phyloP scores from a whole-genome alignment of 1,140 invertebrate species.

The Mactra quadrangularis region DNA sequence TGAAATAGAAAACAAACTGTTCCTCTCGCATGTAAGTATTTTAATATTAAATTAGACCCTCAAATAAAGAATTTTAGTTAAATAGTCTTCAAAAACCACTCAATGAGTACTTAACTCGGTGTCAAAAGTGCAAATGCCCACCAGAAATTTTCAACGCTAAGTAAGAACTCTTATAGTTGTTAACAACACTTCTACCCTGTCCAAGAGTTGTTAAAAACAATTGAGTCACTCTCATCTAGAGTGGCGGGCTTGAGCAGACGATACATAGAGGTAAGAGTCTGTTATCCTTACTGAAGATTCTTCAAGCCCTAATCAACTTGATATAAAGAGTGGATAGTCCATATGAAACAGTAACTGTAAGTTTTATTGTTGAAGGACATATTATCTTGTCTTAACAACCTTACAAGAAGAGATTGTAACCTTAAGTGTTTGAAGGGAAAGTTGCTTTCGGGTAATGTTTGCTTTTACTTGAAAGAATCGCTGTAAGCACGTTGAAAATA shows the following conservation, averaged over 20 bases:
- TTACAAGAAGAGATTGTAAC: too few species aligned
- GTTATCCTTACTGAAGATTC: conserved; percentile 33
- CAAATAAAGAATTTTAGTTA: too few species aligned
- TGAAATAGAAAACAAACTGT: too few species aligned
- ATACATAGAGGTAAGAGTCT: conserved; percentile 20
- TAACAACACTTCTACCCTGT: conserved; percentile 7
- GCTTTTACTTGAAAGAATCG: too few species aligned
- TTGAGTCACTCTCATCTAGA: conserved; percentile 25
- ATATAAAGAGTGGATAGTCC: conserved; percentile 28
- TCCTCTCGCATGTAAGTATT: too few species aligned
- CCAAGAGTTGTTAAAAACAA: conserved; percentile 33
- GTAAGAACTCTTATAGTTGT: background rate
- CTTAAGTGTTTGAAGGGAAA: too few species aligned
- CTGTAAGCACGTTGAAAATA: too few species aligned
- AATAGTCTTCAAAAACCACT: too few species aligned
- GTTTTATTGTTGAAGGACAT: conserved; percentile 9
- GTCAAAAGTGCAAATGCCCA: too few species aligned
- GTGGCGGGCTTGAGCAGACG: conserved; percentile 18
- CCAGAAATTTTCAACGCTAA: background rate
- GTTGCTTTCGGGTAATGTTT: too few species aligned
- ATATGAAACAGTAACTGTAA: conserved; percentile 16
- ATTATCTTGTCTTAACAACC: conserved; percentile 17
- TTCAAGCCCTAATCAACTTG: conserved; percentile 7
- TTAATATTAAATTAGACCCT: too few species aligned
- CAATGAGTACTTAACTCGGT: too few species aligned